Percentiles rank a stretch among this genome's conserved stretches.
phyloP scores from a whole-genome alignment of 2,888 invertebrate species.

The Lissonota sp. region DNA sequence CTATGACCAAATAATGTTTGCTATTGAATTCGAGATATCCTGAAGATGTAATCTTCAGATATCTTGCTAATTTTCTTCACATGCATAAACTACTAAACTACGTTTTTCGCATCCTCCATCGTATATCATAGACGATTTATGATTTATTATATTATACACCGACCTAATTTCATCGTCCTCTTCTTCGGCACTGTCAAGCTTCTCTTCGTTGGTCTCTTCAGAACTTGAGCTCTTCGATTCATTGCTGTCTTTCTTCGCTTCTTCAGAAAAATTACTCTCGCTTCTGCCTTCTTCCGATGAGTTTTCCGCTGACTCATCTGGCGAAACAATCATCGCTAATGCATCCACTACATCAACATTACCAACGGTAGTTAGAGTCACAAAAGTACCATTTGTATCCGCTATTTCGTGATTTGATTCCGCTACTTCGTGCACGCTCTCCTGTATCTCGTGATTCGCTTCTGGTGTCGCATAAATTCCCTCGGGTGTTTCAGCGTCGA shows the following conservation, averaged over 20 bases:
- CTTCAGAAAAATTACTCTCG: slow-evolving; percentile 60
- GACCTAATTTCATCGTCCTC: slow-evolving; percentile 77
- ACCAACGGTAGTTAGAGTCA: neutral
- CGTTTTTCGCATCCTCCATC: too few relatives aligned
- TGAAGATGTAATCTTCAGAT: too few relatives aligned
- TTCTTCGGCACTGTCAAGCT: slow-evolving; percentile 72
- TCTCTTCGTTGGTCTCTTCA: slow-evolving; percentile 60
- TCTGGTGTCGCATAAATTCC: slow-evolving; percentile 73
- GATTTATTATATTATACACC: neutral
- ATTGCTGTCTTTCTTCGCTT: slow-evolving; percentile 39
- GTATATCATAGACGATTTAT: too few relatives aligned
- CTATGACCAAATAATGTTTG: too few relatives aligned
- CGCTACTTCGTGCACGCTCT: slow-evolving; percentile 72
- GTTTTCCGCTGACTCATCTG: slow-evolving; percentile 56
- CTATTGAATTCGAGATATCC: too few relatives aligned
- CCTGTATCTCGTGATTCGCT: slow-evolving; percentile 74
- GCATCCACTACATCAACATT: neutral
- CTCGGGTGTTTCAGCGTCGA: slow-evolving; percentile 62
- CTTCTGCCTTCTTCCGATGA: slow-evolving; percentile 64
- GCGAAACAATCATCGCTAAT: slow-evolving; percentile 75
- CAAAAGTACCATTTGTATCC: slow-evolving; percentile 30
- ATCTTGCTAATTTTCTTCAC: too few relatives aligned
- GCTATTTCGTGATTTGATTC: slow-evolving; percentile 69
- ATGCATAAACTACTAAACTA: too few relatives aligned
- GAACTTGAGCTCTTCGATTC: slow-evolving; percentile 19